Evolutionary conservation across 1,140 invertebrate species (phyloP), one percentile per base, ranked within the genome.

Genomic region (Sitophilus oryzae): DNA sequence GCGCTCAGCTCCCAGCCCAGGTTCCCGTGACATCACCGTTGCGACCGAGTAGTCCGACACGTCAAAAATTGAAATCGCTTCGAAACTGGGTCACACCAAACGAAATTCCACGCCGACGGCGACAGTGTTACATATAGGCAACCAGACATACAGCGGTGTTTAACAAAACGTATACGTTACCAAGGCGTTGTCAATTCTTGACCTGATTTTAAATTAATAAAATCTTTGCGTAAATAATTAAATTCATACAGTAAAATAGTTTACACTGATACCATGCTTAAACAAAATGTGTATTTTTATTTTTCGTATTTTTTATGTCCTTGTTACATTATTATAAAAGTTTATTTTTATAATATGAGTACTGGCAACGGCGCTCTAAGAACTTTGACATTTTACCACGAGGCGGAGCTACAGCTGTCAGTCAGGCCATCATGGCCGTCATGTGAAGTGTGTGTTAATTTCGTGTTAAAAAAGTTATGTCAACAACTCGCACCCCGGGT

Each of bases 401-500:
- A 48, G 53, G 53, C 9, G 53, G 38, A 43, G 45, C 46, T 18
- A 54, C 52, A 43, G 58, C 52, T 60, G 52, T 43, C 61, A 69
- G 63, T 70, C 52, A 19, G 41, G 62, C 56, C 68, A 77, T 77
- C 62, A 78, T 77, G 75, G 65, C 65, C 51, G 67, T 66, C 68
- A 69, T 63, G 65, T 66, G 62, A 67, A 68, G 66, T 65, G 66
- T 62, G 66, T 59, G 60, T 59, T 60, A 50, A 68, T 68, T 69
- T 71, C 74, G 56, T 53, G 59, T 48, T 66, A 71, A 73, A 60
- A 75, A 71, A 71, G 67, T 30, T 6, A 74, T 76, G 75, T 71
- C 71, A 69, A 66, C 71, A 75, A 70, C 20, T 38, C 73, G 74
- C 68, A 76, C 70, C 74, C 71, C 71, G 70, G 72, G 68, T 70